phyloP scores from a whole-genome alignment of 2,113 vertebrate species.

The Mionectes macconnelli region DNA sequence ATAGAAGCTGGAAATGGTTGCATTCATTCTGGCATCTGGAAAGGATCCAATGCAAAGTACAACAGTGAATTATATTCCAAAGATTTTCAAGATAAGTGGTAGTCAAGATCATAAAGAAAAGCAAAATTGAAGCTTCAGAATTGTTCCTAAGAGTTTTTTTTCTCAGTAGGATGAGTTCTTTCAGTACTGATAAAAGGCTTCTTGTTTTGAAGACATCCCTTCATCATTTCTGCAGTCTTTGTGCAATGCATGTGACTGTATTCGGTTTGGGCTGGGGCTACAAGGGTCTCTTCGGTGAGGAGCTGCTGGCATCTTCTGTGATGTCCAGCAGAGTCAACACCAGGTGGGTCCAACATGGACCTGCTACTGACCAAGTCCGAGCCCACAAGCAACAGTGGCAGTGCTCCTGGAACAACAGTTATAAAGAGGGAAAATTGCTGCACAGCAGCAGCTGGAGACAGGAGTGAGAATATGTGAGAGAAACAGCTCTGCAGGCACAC shows the following conservation, averaged over 20 bases:
- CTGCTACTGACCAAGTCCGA: rapidly evolving
- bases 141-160: not conserved
- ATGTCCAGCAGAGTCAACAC: rapidly evolving
- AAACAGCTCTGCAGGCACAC: not conserved
- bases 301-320: not conserved
- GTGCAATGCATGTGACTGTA: not conserved
- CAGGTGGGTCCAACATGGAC: not conserved
- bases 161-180: not conserved
- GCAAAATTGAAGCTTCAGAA: not conserved
- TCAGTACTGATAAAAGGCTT: not conserved
- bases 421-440: not conserved
- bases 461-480: not conserved
- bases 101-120: not conserved
- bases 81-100: not conserved
- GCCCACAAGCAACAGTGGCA: not conserved
- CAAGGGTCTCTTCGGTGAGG: not conserved
- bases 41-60: not conserved
- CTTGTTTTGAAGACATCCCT: not conserved
- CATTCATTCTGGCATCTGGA: not conserved
- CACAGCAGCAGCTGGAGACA: not conserved
- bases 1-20: not conserved
- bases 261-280: not conserved
- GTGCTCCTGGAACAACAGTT: not conserved
- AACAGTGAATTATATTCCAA: not conserved
- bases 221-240: not conserved